These are phyloP conservation scores for Autographa gamma DNA, from an alignment of 2,888 invertebrate species.

Conservation along the genomic window DNA sequence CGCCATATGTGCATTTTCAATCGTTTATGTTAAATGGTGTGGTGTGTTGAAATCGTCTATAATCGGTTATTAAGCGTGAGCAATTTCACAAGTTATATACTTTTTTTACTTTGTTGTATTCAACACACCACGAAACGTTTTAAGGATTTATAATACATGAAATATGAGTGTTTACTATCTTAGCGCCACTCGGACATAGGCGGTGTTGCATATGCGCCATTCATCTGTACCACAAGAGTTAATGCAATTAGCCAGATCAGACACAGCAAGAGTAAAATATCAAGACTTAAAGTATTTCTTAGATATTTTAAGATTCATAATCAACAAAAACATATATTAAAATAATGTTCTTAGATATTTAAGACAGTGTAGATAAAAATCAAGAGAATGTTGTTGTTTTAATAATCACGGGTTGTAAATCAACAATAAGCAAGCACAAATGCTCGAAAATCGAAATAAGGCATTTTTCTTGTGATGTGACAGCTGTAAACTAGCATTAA, in stretches of 20 bases:
- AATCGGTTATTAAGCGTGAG: background rate
- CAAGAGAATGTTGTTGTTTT: too few species aligned
- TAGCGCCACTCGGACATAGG: constrained; percentile 37
- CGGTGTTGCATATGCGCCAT: constrained; percentile 48
- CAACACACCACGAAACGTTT: constrained; percentile 35
- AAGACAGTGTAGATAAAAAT: too few species aligned
- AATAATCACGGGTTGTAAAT: too few species aligned
- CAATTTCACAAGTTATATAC: background rate
- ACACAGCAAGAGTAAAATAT: too few species aligned
- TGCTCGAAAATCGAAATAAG: too few species aligned
- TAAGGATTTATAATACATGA: constrained; percentile 22
- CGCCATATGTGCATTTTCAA: constrained; percentile 66
- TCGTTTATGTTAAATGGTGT: constrained; percentile 50
- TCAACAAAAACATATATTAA: too few species aligned
- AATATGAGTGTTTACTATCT: constrained; percentile 41
- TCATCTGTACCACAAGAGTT: constrained; percentile 47
- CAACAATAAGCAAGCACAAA: too few species aligned
- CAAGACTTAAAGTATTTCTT: too few species aligned
- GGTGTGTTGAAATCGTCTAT: constrained; percentile 23
- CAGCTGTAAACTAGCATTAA: too few species aligned
- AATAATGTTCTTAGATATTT: too few species aligned
- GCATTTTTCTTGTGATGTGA: too few species aligned
- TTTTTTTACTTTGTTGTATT: constrained; percentile 7
- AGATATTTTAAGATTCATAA: too few species aligned
- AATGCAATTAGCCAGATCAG: constrained; percentile 23